phyloP scores from a whole-genome alignment of 2,888 invertebrate genomes.

The Drosophila neutralis region DNA sequence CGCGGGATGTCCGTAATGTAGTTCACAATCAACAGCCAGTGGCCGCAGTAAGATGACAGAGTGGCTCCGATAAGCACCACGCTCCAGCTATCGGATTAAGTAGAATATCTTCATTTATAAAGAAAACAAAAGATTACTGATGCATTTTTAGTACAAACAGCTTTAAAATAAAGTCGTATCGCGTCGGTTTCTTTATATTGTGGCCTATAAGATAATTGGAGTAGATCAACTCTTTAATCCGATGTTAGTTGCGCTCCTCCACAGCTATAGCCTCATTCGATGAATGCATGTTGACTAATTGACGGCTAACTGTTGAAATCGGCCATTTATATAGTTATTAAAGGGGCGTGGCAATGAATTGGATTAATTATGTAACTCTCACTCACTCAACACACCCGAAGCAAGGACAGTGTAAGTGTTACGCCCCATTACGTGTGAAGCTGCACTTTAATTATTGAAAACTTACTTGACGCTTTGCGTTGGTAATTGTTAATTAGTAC shows the following conservation, averaged over 20 bases:
- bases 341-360: constrained; percentile 40
- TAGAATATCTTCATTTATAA: background rate
- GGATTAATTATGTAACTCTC: constrained; percentile 54
- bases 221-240: constrained; percentile 67
- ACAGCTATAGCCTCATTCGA: constrained; percentile 43
- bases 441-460: constrained; percentile 68
- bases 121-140: background rate
- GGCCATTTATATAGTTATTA: constrained; percentile 64
- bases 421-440: constrained; percentile 69
- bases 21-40: constrained; percentile 53
- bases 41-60: constrained; percentile 69
- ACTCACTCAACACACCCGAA: constrained; percentile 4
- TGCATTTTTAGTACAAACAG: constrained; percentile 46
- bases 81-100: constrained; percentile 57
- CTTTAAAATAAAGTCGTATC: constrained; percentile 49
- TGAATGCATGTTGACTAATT: constrained; percentile 73
- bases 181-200: constrained; percentile 62
- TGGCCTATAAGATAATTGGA: constrained; percentile 67
- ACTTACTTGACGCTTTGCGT: constrained; percentile 1
- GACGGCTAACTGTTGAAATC: constrained; percentile 39
- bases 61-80: constrained; percentile 54
- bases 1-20: constrained; percentile 65
- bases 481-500: constrained; percentile 13
- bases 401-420: background rate
- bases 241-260: constrained; percentile 61